Base-by-base conservation (phyloP, 2,888 invertebrate genomes). In the Lycocerus yunnanus region DNA sequence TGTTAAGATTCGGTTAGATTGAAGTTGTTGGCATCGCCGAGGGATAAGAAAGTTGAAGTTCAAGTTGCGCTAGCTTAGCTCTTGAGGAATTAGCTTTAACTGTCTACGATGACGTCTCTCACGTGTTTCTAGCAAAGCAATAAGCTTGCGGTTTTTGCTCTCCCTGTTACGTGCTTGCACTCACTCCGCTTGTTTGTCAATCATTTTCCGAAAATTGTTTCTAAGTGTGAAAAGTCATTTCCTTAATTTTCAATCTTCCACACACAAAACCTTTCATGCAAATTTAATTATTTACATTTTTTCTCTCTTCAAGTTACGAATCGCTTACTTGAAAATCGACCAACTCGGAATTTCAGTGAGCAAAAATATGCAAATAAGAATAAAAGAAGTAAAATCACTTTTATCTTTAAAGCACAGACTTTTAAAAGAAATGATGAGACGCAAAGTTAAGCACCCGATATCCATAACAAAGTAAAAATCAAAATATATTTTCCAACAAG, bases 91-190 rank as follows among this genome's bases (percentile, higher is more conserved):
- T 76, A 76, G 76, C 76, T 76, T 76, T 65, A 73, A 66, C 76
- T 73, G 76, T 76, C 76, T 70, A 66, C 70, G 27, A 65, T 76
- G 73, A 73, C 76, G 73, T 73, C 76, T 71, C 76, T 76, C 69
- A 76, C 76, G 76, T 76, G 76, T 76, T 76, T 73, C 65, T 67
- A 76, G 70, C 73, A 71, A 73, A 66, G 72, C 73, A 76, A 76
- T 76, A 76, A 76, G 71, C 69, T 61, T 73, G 76, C 71, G 76
- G 76, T 73, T 76, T 76, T 68, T 60, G 71, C 69, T 66, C 72
- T 58, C 65, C 61, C 66, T 65, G 71, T 73, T 73, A 72, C 76
- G 76, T 72, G 73, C 68, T 58, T 66, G 66, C 67, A 66, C 61
- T 71, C 69, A 66, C 69, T 70, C 58, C 65, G 67, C 76, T 73